Percentiles rank a stretch among this genome's conserved stretches.
These are phyloP conservation scores for Emmelina monodactyla DNA, from an alignment of 2,888 invertebrate genomes.

Conservation along the genomic window DNA sequence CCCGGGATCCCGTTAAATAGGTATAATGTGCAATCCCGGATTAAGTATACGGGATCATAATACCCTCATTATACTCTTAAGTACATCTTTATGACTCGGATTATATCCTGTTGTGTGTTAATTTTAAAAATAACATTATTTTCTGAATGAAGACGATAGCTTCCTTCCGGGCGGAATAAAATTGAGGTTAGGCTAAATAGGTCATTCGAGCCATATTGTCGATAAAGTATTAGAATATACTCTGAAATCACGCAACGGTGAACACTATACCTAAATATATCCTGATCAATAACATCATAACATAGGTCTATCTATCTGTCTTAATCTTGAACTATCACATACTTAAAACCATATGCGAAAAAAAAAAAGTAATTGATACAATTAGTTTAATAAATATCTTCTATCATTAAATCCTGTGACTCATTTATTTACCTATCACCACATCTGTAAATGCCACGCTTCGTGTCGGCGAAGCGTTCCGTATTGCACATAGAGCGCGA, in stretches of 20 bases:
- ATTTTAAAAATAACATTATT: constrained; percentile 7
- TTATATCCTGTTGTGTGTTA: constrained; percentile 20
- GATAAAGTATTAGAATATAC: too few relatives aligned
- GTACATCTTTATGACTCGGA: constrained; percentile 40
- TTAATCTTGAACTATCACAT: too few relatives aligned
- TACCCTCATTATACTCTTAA: constrained; percentile 51
- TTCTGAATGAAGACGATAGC: background rate
- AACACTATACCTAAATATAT: background rate
- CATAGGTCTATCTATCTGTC: too few relatives aligned
- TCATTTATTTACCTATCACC: too few relatives aligned
- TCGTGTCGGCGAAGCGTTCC: too few relatives aligned
- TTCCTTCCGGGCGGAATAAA: constrained; percentile 1
- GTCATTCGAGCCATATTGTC: background rate
- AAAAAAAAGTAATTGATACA: too few relatives aligned
- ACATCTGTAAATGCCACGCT: too few relatives aligned
- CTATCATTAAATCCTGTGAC: too few relatives aligned
- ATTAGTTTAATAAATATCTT: too few relatives aligned
- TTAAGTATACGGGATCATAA: constrained; percentile 49
- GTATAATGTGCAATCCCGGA: constrained; percentile 49
- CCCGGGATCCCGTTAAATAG: constrained; percentile 52
- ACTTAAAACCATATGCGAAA: too few relatives aligned
- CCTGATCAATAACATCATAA: too few relatives aligned
- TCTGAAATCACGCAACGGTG: background rate
- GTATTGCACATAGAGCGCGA: too few relatives aligned
- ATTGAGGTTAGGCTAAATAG: background rate